These are phyloP conservation scores for Criorhina ranunculi DNA, from an alignment of 2,888 invertebrate species.

Conservation along the genomic window DNA sequence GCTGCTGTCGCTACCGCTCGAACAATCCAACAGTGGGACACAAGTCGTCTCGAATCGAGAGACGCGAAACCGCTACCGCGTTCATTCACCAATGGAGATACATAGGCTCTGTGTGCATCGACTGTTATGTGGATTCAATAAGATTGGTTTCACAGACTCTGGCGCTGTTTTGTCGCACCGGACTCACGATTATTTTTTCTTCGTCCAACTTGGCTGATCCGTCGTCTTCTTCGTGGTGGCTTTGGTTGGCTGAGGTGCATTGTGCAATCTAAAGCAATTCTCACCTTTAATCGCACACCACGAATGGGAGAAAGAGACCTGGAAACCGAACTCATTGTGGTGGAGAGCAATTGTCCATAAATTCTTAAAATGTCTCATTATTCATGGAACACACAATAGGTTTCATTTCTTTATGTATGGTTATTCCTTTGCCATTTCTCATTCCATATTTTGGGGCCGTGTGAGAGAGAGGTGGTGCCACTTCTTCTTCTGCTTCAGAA, in stretches of 20 bases:
- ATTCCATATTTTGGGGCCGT: conserved; percentile 53
- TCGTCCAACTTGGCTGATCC: conserved; percentile 54
- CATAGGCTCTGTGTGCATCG: conserved; percentile 40
- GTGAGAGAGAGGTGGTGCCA: conserved; percentile 65
- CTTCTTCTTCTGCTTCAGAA: too few relatives aligned
- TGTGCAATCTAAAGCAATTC: conserved; percentile 76
- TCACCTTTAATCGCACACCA: conserved; percentile 72
- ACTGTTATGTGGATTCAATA: conserved; percentile 71
- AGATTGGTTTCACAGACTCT: conserved; percentile 54
- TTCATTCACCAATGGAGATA: conserved; percentile 55
- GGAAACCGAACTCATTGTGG: conserved; percentile 80
- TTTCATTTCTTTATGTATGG: conserved; percentile 77
- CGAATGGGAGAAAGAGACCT: conserved; percentile 63
- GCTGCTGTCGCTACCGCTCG: background rate
- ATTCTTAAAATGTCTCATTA: conserved; percentile 84
- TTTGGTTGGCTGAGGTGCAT: conserved; percentile 30
- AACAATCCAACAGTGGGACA: conserved; percentile 45
- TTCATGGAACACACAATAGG: conserved; percentile 84
- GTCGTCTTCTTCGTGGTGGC: conserved; percentile 1
- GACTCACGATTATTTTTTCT: conserved; percentile 74
- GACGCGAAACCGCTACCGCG: conserved; percentile 72
- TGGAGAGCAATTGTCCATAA: conserved; percentile 84
- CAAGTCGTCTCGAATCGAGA: conserved; percentile 64
- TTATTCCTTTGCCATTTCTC: conserved; percentile 74
- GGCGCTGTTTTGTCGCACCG: conserved; percentile 31